Conservation (phyloP, 2,888 invertebrate genomes). For the Argyresthia albistria region DNA sequence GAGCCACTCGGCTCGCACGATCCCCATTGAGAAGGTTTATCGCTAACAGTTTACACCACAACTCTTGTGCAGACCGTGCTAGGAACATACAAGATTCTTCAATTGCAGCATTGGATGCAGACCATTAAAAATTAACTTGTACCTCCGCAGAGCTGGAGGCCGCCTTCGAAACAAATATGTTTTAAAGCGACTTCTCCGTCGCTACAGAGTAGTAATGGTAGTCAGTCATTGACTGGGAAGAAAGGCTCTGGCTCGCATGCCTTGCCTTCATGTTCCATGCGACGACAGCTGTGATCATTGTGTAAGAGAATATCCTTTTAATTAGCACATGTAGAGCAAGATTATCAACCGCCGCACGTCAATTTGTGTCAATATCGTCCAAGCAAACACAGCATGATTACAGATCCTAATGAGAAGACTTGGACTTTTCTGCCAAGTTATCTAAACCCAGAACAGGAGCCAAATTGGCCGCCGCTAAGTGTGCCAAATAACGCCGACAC, state of each 20-base stretch:
- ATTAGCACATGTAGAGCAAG: constrained; percentile 64
- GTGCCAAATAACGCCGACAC: constrained; percentile 38
- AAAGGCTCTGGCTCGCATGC: constrained; percentile 38
- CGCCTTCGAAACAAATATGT: constrained; percentile 41
- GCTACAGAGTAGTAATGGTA: constrained; percentile 45
- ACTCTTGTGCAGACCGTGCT: neutral
- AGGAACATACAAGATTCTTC: too few relatives aligned
- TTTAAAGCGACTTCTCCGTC: constrained; percentile 44
- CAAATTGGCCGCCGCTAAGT: constrained; percentile 29
- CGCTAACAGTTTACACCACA: neutral
- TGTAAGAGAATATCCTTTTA: constrained; percentile 50
- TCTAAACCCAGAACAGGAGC: constrained; percentile 22
- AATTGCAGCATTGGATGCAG: constrained; percentile 20
- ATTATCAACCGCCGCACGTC: constrained; percentile 51
- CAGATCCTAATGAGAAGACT: neutral
- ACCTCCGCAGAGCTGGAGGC: constrained; percentile 1
- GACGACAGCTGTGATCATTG: constrained; percentile 60
- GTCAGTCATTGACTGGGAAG: constrained; percentile 51
- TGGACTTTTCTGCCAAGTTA: constrained; percentile 24
- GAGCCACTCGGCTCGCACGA: constrained; percentile 33
- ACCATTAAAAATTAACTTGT: neutral
- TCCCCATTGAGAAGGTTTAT: constrained; percentile 14
- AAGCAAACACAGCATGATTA: neutral
- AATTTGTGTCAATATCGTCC: constrained; percentile 15
- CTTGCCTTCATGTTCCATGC: constrained; percentile 31